Conservation (phyloP, 2,888 invertebrate species). For the Drosophila tripunctata region DNA sequence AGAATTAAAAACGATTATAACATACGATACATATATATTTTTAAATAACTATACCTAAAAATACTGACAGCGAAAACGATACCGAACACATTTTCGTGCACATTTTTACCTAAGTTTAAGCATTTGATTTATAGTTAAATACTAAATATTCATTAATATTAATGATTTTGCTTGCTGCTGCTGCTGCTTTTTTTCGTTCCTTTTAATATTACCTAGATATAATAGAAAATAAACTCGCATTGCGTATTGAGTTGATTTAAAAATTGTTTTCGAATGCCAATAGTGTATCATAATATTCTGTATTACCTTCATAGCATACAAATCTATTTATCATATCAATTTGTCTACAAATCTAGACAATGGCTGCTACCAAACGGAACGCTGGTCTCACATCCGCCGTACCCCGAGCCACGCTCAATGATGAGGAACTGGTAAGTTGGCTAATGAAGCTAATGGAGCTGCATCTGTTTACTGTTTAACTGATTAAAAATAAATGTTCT, state of each 20-base stretch:
- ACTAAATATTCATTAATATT: background rate
- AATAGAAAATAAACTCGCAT: background rate
- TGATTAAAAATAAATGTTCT: too few species aligned
- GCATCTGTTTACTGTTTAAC: too few species aligned
- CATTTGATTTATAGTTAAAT: background rate
- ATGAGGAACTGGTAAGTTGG: slow-evolving; percentile 97
- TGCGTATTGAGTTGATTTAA: background rate
- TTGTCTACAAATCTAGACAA: slow-evolving; percentile 90
- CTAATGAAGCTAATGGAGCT: too few species aligned
- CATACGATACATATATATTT: too few species aligned
- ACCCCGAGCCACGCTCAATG: slow-evolving; percentile 97
- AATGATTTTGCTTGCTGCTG: slow-evolving; percentile 45
- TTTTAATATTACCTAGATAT: background rate
- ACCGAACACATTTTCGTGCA: background rate
- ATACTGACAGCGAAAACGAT: too few species aligned
- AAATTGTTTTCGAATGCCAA: slow-evolving; percentile 12
- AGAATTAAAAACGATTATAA: too few species aligned
- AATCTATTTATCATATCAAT: background rate
- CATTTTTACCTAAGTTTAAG: background rate
- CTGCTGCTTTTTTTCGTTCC: slow-evolving; percentile 16
- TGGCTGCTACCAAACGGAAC: slow-evolving; percentile 99
- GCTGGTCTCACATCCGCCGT: slow-evolving; percentile 98
- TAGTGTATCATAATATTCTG: too few species aligned
- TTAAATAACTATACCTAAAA: background rate
- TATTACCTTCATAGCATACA: too few species aligned